Evolutionary conservation across 2,797 vertebrate genomes (phyloP).

Genomic region (Tolypeutes matacus): DNA sequence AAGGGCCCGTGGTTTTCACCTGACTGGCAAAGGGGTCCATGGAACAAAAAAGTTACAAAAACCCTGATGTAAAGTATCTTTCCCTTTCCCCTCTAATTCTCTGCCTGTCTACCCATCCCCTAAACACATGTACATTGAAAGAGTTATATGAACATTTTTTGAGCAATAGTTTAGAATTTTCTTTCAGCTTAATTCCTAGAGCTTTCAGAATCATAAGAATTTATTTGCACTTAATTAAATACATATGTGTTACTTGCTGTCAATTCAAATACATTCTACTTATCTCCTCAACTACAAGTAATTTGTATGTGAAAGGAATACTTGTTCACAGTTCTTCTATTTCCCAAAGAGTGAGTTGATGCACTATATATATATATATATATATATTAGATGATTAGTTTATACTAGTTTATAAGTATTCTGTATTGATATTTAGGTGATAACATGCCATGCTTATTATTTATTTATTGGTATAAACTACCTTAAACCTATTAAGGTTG

Average conservation of each 20-base stretch:
- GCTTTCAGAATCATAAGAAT: neutral
- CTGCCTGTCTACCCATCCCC: neutral
- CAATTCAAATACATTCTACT: slow-evolving; percentile 32
- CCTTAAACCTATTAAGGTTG: neutral
- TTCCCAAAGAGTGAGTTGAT: neutral
- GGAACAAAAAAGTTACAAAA: too few relatives aligned
- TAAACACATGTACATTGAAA: neutral
- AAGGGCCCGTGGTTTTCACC: too few relatives aligned
- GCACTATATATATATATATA: neutral
- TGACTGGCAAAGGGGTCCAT: too few relatives aligned
- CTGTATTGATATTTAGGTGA: neutral
- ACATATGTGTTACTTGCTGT: neutral
- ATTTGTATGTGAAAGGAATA: neutral
- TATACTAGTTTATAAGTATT: neutral
- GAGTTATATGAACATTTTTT: neutral
- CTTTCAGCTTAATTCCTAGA: neutral
- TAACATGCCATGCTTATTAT: neutral
- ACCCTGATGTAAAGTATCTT: neutral
- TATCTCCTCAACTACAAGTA: neutral
- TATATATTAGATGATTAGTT: neutral
- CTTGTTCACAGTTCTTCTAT: neutral
- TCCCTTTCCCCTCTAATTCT: too few relatives aligned
- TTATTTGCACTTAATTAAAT: neutral
- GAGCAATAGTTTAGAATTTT: neutral
- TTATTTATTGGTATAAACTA: neutral